These are phyloP conservation scores for Sorex maritimensis DNA, from an alignment of 2,797 vertebrate genomes.

Conservation along the genomic window DNA sequence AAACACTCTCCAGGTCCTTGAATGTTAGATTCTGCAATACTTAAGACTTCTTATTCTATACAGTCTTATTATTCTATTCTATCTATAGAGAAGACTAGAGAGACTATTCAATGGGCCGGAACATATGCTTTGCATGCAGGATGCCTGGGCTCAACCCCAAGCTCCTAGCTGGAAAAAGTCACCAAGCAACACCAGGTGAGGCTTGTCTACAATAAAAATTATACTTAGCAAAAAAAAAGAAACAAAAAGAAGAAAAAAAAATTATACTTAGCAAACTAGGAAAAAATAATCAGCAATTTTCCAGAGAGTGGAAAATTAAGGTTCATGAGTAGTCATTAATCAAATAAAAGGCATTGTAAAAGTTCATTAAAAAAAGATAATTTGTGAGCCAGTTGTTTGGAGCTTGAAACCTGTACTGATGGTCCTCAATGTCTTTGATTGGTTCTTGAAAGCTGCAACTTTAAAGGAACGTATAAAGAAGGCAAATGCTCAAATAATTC, in stretches of 20 bases:
- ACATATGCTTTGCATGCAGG: no score
- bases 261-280: neutral
- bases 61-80: neutral
- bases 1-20: slow-evolving; percentile 53
- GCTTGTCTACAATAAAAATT: no score
- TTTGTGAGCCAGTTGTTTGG: slow-evolving; percentile 28
- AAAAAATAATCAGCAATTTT: slow-evolving; percentile 66
- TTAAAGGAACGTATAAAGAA: neutral
- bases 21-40: slow-evolving; percentile 54
- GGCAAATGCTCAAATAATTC: neutral
- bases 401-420: slow-evolving; percentile 37
- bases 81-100: no score
- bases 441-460: neutral
- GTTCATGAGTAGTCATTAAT: neutral
- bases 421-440: neutral
- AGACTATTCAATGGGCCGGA: no score
- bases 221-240: slow-evolving; percentile 9
- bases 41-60: neutral
- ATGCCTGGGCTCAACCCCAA: no score
- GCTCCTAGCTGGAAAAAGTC: no score
- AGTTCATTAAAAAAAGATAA: slow-evolving; percentile 57
- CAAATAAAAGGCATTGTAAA: slow-evolving; percentile 49
- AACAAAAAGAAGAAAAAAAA: no score
- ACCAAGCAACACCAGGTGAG: no score
- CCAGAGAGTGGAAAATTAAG: slow-evolving; percentile 42